A percentile compares a stretch with the other conserved stretches of the same genome.
Evolutionary conservation across 2,113 vertebrate genomes (phyloP).

Genomic region (Microtus richardsoni): DNA sequence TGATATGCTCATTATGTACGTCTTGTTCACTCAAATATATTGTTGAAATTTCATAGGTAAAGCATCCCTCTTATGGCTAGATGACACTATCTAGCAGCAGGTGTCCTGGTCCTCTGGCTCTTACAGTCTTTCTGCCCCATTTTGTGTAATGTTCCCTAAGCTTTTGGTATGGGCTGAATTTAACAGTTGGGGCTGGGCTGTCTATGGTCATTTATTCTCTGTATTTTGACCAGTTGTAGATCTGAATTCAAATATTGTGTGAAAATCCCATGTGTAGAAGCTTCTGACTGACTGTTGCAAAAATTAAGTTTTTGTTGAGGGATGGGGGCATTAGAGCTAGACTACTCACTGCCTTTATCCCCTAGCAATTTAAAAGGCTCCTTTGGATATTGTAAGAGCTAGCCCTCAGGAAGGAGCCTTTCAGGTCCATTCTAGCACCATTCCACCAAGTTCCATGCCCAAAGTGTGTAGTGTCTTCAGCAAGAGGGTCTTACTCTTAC

Average conservation of each 20-base stretch:
- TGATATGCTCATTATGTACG: neutral
- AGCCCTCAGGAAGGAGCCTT: neutral
- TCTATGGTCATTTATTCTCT: neutral
- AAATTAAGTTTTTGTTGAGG: neutral
- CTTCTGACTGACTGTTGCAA: neutral
- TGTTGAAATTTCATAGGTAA: neutral
- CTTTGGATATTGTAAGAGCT: neutral
- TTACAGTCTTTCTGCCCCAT: neutral
- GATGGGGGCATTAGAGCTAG: too few species aligned
- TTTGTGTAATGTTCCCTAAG: neutral
- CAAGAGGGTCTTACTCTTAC: neutral
- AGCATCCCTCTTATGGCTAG: neutral
- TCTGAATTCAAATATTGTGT: neutral
- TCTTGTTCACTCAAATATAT: neutral
- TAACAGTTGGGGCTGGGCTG: neutral
- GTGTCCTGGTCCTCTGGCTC: neutral
- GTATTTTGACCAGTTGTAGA: neutral
- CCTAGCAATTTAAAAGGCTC: too few species aligned
- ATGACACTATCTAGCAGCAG: neutral
- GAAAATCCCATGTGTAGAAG: neutral
- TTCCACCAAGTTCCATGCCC: neutral
- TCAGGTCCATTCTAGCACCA: neutral
- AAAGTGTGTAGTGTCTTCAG: neutral
- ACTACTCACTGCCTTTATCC: neutral
- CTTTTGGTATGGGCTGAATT: neutral